Conservation (phyloP, 2,113 vertebrate genomes). For the Prionailurus bengalensis region DNA sequence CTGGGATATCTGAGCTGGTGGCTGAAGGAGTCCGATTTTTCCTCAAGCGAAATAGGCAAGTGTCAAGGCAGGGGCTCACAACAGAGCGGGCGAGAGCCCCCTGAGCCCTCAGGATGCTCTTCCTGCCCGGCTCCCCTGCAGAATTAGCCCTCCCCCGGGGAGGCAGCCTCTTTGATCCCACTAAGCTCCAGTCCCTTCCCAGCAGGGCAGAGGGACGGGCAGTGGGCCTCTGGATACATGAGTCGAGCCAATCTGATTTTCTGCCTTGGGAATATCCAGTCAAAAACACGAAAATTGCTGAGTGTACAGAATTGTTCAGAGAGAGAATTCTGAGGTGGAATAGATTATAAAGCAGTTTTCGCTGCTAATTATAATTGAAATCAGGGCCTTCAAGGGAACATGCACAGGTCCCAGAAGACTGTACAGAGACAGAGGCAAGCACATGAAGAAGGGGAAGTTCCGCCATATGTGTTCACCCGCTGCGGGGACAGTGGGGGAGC, state of each 20-base stretch:
- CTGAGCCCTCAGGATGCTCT: rapidly evolving
- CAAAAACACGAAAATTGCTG: conserved; percentile 46
- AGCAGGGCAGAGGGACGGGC: not conserved
- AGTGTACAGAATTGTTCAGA: not conserved
- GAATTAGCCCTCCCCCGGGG: not conserved
- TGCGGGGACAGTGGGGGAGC: rapidly evolving
- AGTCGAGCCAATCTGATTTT: conserved; percentile 6
- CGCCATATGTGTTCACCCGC: rapidly evolving
- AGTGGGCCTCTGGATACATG: not conserved
- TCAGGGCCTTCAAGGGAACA: not conserved
- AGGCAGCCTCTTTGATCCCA: not conserved
- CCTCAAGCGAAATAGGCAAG: not conserved
- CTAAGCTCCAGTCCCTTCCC: not conserved
- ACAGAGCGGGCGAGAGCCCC: not conserved
- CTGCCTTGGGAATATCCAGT: not conserved
- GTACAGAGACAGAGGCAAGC: not conserved
- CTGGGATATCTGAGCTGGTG: not conserved
- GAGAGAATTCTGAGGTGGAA: conserved; percentile 28
- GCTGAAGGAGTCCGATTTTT: not conserved
- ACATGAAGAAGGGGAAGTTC: rapidly evolving
- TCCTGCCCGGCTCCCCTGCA: not conserved
- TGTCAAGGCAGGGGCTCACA: not conserved
- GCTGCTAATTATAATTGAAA: conserved; percentile 65
- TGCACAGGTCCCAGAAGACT: not conserved
- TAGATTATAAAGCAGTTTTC: conserved; percentile 53